Conservation (phyloP, 2,888 invertebrate genomes). For the Hemicrepidius hirtus region DNA sequence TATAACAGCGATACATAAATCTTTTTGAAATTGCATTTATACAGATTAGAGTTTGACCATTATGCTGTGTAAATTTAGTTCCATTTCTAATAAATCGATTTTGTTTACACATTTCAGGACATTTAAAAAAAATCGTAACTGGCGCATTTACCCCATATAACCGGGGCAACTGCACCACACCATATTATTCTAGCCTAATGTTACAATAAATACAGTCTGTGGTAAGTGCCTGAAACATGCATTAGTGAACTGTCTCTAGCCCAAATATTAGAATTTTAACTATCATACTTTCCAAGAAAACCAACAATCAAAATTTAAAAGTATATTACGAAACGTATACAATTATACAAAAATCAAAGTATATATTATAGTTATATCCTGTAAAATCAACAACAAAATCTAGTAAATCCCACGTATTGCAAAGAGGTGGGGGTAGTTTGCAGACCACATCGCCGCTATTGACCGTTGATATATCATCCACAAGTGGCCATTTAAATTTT, state of each 20-base stretch:
- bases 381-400: background rate
- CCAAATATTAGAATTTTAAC: constrained; percentile 1
- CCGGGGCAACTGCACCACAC: background rate
- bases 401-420: background rate
- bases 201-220: background rate
- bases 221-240: constrained; percentile 1
- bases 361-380: background rate
- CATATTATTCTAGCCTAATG: background rate
- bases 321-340: background rate
- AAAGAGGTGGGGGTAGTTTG: background rate
- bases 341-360: background rate
- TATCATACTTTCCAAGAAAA: background rate
- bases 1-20: background rate
- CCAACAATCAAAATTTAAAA: constrained; percentile 5
- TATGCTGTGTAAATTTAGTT: constrained; percentile 1
- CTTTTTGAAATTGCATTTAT: background rate
- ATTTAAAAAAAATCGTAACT: background rate
- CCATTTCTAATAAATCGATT: background rate
- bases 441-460: background rate
- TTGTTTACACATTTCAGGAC: background rate
- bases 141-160: background rate
- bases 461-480: background rate
- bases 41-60: background rate
- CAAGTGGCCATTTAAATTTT: no score
- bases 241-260: background rate